Evolutionary conservation across 2,113 vertebrate species (phyloP).

Genomic region (Sinocyclocheilus rhinocerous): DNA sequence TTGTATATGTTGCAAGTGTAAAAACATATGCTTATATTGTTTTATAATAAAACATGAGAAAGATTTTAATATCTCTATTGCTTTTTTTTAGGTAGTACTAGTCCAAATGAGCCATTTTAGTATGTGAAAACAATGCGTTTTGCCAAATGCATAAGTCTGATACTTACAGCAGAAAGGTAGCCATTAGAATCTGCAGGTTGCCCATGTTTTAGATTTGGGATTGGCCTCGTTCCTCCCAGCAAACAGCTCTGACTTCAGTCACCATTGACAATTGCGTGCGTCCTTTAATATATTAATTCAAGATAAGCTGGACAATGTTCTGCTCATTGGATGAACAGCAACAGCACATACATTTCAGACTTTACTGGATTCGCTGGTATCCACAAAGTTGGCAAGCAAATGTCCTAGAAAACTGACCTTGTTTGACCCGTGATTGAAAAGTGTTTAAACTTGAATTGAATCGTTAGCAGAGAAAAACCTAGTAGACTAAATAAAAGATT

Average conservation of each 20-base stretch:
- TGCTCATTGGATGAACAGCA: too few relatives aligned
- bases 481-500: too few relatives aligned
- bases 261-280: background rate
- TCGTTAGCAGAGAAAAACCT: too few relatives aligned
- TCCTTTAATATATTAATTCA: background rate
- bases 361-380: background rate
- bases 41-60: constrained; percentile 51
- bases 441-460: too few relatives aligned
- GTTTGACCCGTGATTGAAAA: background rate
- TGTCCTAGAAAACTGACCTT: background rate
- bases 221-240: too few relatives aligned
- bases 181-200: background rate
- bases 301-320: too few relatives aligned
- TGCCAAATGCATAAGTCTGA: background rate
- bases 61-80: background rate
- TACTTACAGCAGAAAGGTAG: background rate
- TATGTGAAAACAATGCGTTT: background rate
- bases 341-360: background rate
- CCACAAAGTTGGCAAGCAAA: background rate
- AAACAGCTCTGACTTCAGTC: too few relatives aligned
- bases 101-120: background rate
- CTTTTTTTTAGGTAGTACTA: background rate
- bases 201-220: background rate
- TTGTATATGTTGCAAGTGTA: constrained; percentile 35
- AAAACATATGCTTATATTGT: constrained; percentile 14